phyloP scores from a whole-genome alignment of 2,888 invertebrate genomes.

The Hypomecis punctinalis region DNA sequence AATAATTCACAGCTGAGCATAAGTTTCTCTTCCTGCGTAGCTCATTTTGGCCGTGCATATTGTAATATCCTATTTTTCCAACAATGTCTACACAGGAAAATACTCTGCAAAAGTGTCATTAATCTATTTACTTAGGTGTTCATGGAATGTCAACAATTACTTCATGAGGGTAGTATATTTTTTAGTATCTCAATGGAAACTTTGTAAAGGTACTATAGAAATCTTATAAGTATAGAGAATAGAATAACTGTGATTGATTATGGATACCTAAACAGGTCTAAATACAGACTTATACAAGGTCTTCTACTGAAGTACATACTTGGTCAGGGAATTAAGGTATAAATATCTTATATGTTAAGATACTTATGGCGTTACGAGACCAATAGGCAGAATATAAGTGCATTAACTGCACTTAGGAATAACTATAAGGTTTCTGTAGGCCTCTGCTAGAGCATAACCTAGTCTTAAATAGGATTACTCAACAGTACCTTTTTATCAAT shows the following conservation, averaged over 20 bases:
- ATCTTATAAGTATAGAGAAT: not conserved
- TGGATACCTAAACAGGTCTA: slow-evolving; percentile 5
- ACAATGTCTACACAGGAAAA: too few relatives aligned
- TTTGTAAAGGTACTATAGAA: not conserved
- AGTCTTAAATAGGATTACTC: slow-evolving; percentile 53
- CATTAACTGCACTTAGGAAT: slow-evolving; percentile 32
- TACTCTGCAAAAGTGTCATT: not conserved
- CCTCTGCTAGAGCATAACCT: slow-evolving; percentile 57
- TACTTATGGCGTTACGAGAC: slow-evolving; percentile 6
- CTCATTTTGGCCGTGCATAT: too few relatives aligned
- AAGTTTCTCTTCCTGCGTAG: too few relatives aligned
- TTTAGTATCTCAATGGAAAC: too few relatives aligned
- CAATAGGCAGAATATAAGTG: slow-evolving; percentile 27
- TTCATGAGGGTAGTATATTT: too few relatives aligned
- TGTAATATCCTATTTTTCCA: too few relatives aligned
- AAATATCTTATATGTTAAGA: not conserved
- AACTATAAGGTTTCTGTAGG: slow-evolving; percentile 57
- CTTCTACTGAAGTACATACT: slow-evolving; percentile 13
- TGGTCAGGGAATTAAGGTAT: slow-evolving; percentile 1
- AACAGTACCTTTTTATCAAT: slow-evolving; percentile 32
- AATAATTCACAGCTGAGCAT: too few relatives aligned
- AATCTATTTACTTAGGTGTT: slow-evolving; percentile 8
- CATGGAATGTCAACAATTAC: not conserved
- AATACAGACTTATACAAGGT: slow-evolving; percentile 17
- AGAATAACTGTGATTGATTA: not conserved